Percentiles rank a stretch among this genome's conserved stretches.
These are phyloP conservation scores for Drosophila buzzatii DNA, from an alignment of 2,888 invertebrate species.

Conservation along the genomic window DNA sequence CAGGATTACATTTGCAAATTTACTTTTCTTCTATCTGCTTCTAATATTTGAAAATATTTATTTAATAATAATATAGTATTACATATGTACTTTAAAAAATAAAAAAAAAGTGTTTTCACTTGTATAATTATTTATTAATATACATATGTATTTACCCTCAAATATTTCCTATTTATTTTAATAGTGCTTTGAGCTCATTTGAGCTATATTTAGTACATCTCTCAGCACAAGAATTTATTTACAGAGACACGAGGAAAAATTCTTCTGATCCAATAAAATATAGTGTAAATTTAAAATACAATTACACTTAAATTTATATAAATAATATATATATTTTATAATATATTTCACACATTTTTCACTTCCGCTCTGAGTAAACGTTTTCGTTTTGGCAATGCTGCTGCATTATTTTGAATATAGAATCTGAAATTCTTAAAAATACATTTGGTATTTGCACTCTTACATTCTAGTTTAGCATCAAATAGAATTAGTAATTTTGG, in stretches of 20 bases:
- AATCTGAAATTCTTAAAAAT: background rate
- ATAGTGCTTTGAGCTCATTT: background rate
- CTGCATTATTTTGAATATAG: background rate
- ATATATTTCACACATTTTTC: no score
- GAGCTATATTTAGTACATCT: background rate
- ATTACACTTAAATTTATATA: no score
- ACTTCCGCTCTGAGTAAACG: background rate
- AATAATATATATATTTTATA: no score
- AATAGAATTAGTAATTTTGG: background rate
- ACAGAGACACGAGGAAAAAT: background rate
- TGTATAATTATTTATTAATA: no score
- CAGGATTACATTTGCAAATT: no score
- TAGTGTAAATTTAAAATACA: no score
- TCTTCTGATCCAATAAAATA: background rate
- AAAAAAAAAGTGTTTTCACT: background rate
- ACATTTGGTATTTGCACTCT: background rate
- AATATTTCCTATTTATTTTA: background rate
- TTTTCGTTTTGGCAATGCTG: background rate
- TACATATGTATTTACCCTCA: background rate
- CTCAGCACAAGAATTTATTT: background rate
- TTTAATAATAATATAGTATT: background rate
- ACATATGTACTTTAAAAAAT: background rate
- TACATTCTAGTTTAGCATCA: background rate
- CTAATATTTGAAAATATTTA: no score
- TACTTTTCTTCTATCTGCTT: no score